Base-by-base conservation (phyloP, 2,113 vertebrate species). In the Oostethus manadensis region DNA sequence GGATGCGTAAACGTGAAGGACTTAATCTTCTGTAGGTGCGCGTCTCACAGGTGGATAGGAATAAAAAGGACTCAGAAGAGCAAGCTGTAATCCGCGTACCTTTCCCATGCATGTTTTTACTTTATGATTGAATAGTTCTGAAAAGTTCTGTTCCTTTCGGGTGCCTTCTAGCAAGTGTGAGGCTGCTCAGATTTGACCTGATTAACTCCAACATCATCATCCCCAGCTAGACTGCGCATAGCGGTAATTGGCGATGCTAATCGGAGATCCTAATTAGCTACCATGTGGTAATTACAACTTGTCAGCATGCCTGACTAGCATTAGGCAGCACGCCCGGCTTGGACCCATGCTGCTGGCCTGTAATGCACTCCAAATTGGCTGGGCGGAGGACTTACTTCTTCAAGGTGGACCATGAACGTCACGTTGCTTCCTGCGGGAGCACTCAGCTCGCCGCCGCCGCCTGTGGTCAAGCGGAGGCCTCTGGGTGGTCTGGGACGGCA, bases 391-490 rank as follows among this genome's bases (percentile, higher is more conserved):
- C 89, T 82, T 70, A 98, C 96, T 84, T 96, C 92, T 47, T 94
- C 93, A 62, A 97, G 88, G 29, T 92, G 89, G 60, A 97, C 88
- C 69, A 94, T 85, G 81, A 97, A 98, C 1, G 95, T 97, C 2
- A 95, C 90, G 0, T 98, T 98, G 80, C 87, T 92, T 0, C 93
- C 93, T 26, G 91, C 88, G 29, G 87, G 72, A 0, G 90, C 90
- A 21, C 89, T 91, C 71, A 98, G 84, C 43, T 92, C 92, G 13
- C 93, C 92, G 15, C 92, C 88, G 0, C 84, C 79, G 38, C 29
- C 11, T 1, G 93, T 98, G 75, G 91, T 84, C 61, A 98, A 83
- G 0, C 92, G 92, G 38, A 98, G 78, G 9, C 94, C 95, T 8
- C 74, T 83, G 0, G 96, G 96, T 4, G 94, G 89, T 75, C 92